A percentile compares a stretch with the other conserved stretches of the same genome.
Conservation (phyloP, 2,797 vertebrate species). For the Catharus ustulatus region DNA sequence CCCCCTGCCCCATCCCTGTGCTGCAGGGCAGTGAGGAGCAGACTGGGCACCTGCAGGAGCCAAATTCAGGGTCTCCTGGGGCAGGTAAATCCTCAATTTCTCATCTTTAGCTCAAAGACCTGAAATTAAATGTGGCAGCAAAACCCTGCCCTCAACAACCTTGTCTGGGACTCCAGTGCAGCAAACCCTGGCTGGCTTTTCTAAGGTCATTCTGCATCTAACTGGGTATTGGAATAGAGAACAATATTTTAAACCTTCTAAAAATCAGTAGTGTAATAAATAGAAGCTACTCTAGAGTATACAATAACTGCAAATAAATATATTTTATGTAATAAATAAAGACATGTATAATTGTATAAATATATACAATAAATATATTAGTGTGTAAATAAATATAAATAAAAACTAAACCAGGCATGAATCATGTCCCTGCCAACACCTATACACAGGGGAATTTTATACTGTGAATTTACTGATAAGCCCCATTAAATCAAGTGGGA, state of each 20-base stretch:
- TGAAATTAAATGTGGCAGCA: neutral
- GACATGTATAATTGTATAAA: neutral
- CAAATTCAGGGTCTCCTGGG: accelerated
- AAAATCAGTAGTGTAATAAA: neutral
- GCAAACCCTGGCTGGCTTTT: neutral
- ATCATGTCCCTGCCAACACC: neutral
- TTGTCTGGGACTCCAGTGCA: accelerated
- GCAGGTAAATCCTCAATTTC: neutral
- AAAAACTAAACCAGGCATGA: neutral
- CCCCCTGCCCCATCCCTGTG: accelerated
- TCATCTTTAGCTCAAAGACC: neutral
- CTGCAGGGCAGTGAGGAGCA: accelerated
- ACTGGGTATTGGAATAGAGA: neutral
- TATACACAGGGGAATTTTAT: neutral
- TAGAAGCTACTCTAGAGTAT: neutral
- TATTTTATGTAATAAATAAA: neutral
- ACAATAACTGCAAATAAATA: neutral
- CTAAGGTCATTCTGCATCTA: neutral
- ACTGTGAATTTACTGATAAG: neutral
- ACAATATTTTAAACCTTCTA: neutral
- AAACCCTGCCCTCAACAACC: neutral
- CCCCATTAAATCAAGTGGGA: neutral
- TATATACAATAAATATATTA: neutral
- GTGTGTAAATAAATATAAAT: neutral
- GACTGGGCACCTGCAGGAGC: neutral